phyloP scores from a whole-genome alignment of 2,888 invertebrate species.

The Epirrhoe alternata region DNA sequence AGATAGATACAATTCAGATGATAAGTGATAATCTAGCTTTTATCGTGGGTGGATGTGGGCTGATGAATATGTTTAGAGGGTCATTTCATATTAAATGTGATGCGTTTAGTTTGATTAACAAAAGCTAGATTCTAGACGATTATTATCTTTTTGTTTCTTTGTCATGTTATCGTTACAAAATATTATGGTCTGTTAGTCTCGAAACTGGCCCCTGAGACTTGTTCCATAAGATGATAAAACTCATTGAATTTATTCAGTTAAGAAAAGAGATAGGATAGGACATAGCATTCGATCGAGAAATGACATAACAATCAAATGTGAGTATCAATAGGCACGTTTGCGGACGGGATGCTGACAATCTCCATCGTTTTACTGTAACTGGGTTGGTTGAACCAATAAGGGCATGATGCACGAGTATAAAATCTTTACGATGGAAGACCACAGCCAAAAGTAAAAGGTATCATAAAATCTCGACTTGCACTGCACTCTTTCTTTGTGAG shows the following conservation, averaged over 20 bases:
- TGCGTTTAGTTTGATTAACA: not conserved
- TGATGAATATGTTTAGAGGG: not conserved
- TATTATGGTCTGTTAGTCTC: too few relatives aligned
- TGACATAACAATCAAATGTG: too few relatives aligned
- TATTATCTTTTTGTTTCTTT: not conserved
- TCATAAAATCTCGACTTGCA: not conserved
- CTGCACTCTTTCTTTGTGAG: not conserved
- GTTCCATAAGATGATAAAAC: not conserved
- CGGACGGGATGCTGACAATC: slow-evolving; percentile 65
- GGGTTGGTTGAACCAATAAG: slow-evolving; percentile 18
- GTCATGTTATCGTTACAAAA: not conserved
- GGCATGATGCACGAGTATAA: not conserved
- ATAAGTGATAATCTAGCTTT: not conserved
- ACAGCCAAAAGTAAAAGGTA: not conserved
- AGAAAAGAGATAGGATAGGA: too few relatives aligned
- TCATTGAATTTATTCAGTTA: too few relatives aligned
- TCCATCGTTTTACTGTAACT: slow-evolving; percentile 50
- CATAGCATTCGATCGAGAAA: too few relatives aligned
- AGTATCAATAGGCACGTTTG: slow-evolving; percentile 20
- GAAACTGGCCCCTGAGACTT: not conserved
- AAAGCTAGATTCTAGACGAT: not conserved
- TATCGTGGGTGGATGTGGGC: not conserved
- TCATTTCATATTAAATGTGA: not conserved
- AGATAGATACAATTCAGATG: not conserved
- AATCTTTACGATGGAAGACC: slow-evolving; percentile 6